Base-by-base conservation (phyloP, 2,797 vertebrate genomes). In the Pantherophis alleghaniensis region DNA sequence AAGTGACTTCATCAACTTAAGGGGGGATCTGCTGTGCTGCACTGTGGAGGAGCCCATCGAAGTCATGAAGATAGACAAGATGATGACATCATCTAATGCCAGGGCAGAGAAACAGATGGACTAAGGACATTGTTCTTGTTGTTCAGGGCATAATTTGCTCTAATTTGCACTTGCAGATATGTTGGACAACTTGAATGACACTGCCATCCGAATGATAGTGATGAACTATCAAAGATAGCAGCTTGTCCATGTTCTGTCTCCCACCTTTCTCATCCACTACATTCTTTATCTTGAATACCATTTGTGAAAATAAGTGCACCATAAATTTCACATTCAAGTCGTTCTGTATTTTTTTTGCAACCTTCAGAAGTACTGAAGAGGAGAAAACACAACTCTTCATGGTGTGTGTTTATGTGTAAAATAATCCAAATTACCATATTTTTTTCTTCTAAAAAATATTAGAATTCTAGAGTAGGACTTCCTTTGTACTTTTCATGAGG, bases 1-100 rank as follows among this genome's bases (percentile, higher is more conserved):
- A 97, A 97, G 97, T 97, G 97, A 95, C 97, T 98, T 94, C 97
- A 96, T 97, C 96, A 94, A 96, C 97, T 97, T 96, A 97, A 97
- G 97, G 97, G 97, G 96, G 96, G 96, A 97, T 96, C 97, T 95
- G 95, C 97, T 97, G 97, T 97, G 97, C 97, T 96, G 96, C 97
- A 95, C 96, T 97, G 96, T 97, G 98, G 97, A 97, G 95, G 96
- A 97, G 95, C 96, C 95, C 97, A 97, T 94, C 97, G 97, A 97
- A 96, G 96, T 97, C 97, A 95, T 94, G 97, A 97, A 97, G 97
- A 97, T 97, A 97, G 96, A 93, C 97, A 96, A 93, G 93, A 94
- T 96, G 96, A 96, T 95, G 96, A 92, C 97, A 96, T 97, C 97
- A 96, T 97, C 97, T 97, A 96, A 96, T 97, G 96, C 96, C 97